phyloP scores from a whole-genome alignment of 1,140 invertebrate species.

The Pygmarrhopalites habei region DNA sequence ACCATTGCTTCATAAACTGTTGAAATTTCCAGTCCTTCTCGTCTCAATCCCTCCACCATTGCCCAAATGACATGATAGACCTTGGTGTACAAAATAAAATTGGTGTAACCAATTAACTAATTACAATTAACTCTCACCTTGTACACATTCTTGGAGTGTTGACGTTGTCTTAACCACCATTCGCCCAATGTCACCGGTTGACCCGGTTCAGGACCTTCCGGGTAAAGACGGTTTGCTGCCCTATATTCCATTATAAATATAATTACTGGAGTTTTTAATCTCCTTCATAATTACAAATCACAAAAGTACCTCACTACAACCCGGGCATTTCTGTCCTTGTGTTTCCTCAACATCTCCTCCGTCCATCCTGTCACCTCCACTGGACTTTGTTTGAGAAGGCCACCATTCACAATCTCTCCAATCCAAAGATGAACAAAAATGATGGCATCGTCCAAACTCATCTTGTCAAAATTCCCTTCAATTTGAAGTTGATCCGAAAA shows the following conservation, averaged over 20 bases:
- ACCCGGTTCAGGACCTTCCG: background rate
- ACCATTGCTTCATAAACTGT: constrained; percentile 3
- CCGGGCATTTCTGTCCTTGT: background rate
- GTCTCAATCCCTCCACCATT: background rate
- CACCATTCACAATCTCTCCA: background rate
- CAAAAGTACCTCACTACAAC: background rate
- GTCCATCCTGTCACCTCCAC: background rate
- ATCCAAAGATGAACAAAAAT: constrained; percentile 3
- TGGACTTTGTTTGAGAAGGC: background rate
- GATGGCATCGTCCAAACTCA: constrained; percentile 11
- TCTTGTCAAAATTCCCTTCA: background rate
- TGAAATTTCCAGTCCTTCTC: background rate
- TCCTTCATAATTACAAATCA: too few species aligned
- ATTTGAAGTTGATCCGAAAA: background rate
- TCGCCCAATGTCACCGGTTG: background rate
- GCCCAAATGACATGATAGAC: background rate
- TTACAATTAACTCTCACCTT: too few species aligned
- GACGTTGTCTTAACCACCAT: constrained; percentile 5
- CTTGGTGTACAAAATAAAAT: too few species aligned
- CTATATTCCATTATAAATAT: too few species aligned
- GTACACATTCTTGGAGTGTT: constrained; percentile 8
- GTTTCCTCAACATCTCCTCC: background rate
- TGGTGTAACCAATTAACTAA: too few species aligned
- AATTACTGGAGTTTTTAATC: too few species aligned
- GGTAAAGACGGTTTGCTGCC: constrained; percentile 5